phyloP scores from a whole-genome alignment of 2,797 vertebrate species.

The Falco peregrinus region DNA sequence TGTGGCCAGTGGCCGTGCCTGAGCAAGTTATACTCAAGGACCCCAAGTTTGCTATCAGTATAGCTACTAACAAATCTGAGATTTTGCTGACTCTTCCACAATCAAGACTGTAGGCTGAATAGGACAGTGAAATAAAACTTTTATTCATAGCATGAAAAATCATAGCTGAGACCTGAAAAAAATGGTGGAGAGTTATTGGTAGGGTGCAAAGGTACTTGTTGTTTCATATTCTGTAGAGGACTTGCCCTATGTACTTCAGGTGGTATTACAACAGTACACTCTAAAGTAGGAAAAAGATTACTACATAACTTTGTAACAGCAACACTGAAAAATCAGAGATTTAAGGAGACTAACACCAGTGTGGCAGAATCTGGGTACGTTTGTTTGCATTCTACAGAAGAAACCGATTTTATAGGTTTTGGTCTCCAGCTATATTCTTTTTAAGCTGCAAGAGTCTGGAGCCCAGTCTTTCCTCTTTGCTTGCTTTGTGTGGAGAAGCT shows the following conservation, averaged over 20 bases:
- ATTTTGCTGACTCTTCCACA: neutral
- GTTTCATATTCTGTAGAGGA: neutral
- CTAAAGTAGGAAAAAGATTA: neutral
- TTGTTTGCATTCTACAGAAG: neutral
- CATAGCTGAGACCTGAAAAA: neutral
- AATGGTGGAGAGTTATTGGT: neutral
- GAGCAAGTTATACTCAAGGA: neutral
- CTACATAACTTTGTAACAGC: neutral
- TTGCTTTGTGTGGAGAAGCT: neutral
- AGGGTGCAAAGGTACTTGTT: neutral
- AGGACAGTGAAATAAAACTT: neutral
- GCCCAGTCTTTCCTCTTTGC: neutral
- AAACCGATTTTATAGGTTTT: neutral
- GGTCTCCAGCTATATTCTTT: neutral
- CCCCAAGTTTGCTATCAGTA: neutral
- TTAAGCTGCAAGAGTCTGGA: neutral
- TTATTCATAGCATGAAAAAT: neutral
- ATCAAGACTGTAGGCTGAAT: neutral
- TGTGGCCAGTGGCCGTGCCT: too few relatives aligned
- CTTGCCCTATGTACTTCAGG: neutral
- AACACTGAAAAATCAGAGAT: neutral
- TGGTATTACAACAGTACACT: neutral
- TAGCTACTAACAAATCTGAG: neutral
- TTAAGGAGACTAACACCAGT: neutral
- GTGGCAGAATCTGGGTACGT: neutral